Evolutionary conservation across 2,888 invertebrate species (phyloP).

Genomic region (Drepanosiphum platanoidis): DNA sequence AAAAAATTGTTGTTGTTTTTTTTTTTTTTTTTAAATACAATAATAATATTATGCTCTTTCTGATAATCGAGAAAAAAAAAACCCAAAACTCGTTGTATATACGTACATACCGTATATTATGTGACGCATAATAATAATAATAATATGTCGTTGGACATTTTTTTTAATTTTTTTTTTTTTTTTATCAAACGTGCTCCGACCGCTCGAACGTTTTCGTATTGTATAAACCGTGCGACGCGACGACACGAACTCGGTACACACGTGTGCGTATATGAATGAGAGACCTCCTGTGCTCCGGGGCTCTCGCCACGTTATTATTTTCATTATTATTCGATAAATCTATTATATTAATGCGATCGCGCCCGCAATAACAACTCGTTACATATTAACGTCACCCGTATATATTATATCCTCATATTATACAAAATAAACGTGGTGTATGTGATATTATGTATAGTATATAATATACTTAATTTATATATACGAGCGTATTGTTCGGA

Average conservation of each 20-base stretch:
- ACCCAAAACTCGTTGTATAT: neutral
- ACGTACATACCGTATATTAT: neutral
- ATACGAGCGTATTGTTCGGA: constrained; percentile 32
- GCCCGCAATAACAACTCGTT: constrained; percentile 33
- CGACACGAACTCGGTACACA: neutral
- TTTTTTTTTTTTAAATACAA: too few relatives aligned
- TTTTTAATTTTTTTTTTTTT: too few relatives aligned
- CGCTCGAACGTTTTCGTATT: neutral
- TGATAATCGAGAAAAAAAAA: neutral
- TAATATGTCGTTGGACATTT: too few relatives aligned
- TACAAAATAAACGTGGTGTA: neutral
- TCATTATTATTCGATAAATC: constrained; percentile 19
- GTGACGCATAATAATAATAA: neutral
- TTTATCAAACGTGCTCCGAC: neutral
- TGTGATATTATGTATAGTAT: neutral
- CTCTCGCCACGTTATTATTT: neutral
- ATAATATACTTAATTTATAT: too few relatives aligned
- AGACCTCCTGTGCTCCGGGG: neutral
- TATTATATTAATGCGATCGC: constrained; percentile 44
- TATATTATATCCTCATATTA: too few relatives aligned
- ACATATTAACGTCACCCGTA: constrained; percentile 47
- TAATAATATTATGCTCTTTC: too few relatives aligned
- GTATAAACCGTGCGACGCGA: too few relatives aligned
- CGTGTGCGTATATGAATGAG: neutral
- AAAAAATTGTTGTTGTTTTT: neutral